These are phyloP conservation scores for Todiramphus saurophagus DNA, from an alignment of 2,113 vertebrate species.

Conservation along the genomic window DNA sequence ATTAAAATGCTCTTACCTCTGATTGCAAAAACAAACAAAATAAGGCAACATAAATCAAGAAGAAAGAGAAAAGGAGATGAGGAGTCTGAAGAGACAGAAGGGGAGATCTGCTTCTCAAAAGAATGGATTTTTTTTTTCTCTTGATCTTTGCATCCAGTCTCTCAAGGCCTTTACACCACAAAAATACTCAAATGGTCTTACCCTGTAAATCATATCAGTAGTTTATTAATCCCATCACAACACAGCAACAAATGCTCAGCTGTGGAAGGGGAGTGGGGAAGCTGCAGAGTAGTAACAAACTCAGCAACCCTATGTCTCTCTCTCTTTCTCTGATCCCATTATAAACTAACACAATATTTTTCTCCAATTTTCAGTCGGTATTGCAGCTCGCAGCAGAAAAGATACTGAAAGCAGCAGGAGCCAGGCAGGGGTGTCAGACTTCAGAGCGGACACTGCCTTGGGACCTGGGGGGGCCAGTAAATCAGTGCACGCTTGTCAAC, in stretches of 20 bases:
- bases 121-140: neutral
- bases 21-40: constrained; percentile 72
- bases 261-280: neutral
- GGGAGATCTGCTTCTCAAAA: neutral
- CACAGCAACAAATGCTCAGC: constrained; percentile 18
- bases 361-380: constrained; percentile 66
- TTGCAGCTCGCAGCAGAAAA: constrained; percentile 65
- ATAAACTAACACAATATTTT: constrained; percentile 73
- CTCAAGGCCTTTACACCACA: constrained; percentile 20
- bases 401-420: constrained; percentile 68
- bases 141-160: neutral
- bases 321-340: constrained; percentile 64
- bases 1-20: constrained; percentile 72
- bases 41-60: constrained; percentile 52
- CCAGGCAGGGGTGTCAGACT: constrained; percentile 66
- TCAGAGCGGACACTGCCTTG: constrained; percentile 73
- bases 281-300: constrained; percentile 19
- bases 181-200: neutral
- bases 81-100: neutral
- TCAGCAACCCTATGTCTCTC: neutral
- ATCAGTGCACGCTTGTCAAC: constrained; percentile 98
- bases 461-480: constrained; percentile 80
- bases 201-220: constrained; percentile 3
- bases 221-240: constrained; percentile 31
- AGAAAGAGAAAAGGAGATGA: neutral